Base-by-base conservation (phyloP, 2,797 vertebrate genomes). In the Rhynchotus rufescens region DNA sequence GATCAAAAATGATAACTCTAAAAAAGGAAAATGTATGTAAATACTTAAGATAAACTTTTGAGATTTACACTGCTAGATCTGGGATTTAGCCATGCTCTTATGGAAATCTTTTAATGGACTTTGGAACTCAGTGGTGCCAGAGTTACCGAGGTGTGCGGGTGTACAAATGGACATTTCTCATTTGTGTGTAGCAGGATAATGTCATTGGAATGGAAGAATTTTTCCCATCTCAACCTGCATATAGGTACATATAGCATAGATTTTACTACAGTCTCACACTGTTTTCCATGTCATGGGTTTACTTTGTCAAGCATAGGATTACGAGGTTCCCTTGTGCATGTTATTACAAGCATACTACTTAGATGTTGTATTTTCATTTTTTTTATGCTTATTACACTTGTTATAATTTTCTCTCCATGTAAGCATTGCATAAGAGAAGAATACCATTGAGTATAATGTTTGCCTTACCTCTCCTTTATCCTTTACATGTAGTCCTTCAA, bases 301-400 rank as follows among this genome's bases (percentile, higher is more conserved):
- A 42, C 30, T 84, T 73, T 86, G 36, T 80, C 71, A 72, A 81
- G 90, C 1, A 2, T 15, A 32, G 80, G 38, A 74, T 66, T 77
- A 56, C 20, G 49, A 80, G 34, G 16, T 66, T 93, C 13, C 51
- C 75, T 47, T 80, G 1, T 19, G 80, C 79, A 66, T 80, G 56
- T 52, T 69, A 83, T 76, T n/a, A 60, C 26, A 36, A 47, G 69
- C 64, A 15, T 65, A 22, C 51, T 68, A 47, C 28, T 84, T 75
- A 36, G 14, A 20, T 90, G 60, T 73, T 66, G 80, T 10, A 3
- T 84, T 93, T 76, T 80, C 34, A 44, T 90, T 69, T 83, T 83
- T 84, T 96, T 78, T 67, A 38, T 88, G 87, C 78, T 96, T 62
- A 64, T 87, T 86, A 57, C n/a, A 45, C 36, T 91, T 67, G 38